These are phyloP conservation scores for Molorchus minor DNA, from an alignment of 2,888 invertebrate genomes.

Conservation along the genomic window DNA sequence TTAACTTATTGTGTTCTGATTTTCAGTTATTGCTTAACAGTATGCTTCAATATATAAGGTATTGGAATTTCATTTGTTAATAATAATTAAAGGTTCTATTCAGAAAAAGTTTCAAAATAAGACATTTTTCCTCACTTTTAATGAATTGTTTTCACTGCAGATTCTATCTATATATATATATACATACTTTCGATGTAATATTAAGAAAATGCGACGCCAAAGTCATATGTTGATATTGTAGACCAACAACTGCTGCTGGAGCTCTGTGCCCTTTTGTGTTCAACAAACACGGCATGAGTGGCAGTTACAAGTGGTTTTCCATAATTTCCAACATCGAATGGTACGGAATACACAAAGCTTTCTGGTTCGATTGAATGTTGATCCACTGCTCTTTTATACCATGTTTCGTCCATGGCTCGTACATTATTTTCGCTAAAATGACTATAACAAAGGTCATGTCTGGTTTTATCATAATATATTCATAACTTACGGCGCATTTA, in stretches of 20 bases:
- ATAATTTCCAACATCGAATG: slow-evolving; percentile 72
- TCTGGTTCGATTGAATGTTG: slow-evolving; percentile 87
- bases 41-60: no score
- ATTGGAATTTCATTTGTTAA: no score
- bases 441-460: slow-evolving; percentile 61
- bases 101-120: no score
- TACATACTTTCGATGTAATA: slow-evolving; percentile 83
- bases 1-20: no score
- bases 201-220: slow-evolving; percentile 84
- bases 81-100: no score
- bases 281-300: slow-evolving; percentile 90
- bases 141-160: no score
- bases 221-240: slow-evolving; percentile 86
- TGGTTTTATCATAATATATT: not conserved
- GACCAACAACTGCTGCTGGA: slow-evolving; percentile 91
- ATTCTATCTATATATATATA: no score
- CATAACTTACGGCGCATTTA: slow-evolving; percentile 73
- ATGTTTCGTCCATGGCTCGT: slow-evolving; percentile 85
- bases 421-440: slow-evolving; percentile 84
- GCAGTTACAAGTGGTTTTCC: slow-evolving; percentile 79
- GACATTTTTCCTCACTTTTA: no score
- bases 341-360: slow-evolving; percentile 91
- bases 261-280: slow-evolving; percentile 84
- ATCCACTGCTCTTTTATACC: slow-evolving; percentile 92
- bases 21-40: no score